Base-by-base conservation (phyloP, 2,888 invertebrate species). In the Tetanocera ferruginea region DNA sequence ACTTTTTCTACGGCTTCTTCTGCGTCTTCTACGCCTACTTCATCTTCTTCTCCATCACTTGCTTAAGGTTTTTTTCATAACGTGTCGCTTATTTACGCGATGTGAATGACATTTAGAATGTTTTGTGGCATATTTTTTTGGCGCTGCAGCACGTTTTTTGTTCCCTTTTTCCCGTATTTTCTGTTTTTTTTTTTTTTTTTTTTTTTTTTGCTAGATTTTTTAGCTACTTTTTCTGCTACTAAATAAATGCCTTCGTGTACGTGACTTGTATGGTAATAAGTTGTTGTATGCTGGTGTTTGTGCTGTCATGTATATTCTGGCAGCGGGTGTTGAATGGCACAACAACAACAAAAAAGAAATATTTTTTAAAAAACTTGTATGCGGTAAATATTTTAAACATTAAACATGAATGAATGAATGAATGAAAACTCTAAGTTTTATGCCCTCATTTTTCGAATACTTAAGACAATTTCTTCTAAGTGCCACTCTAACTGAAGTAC, bases 361-460 rank as follows among this genome's bases (percentile, higher is more conserved):
- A 28, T 28, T 28, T 28, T 14, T 2, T 25, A 60, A 19, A 60
- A 60, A 28, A 60, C 8, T 23, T 72, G 62, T 73, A 60, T 37
- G 55, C 25, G 52, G 71, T 64, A 64, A 72, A 71, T 76, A 72
- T 76, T 76, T 76, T 66, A 76, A 76, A 76, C 71, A 72, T 76
- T 76, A 76, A 64, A 64, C 11, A 34, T n/a, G 28, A 25, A 23
- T 3, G 31, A 43, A 43, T 43, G 43, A 43, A 43, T 43, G 43
- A 43, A 43, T 43, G 69, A 60, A 64, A 71, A 28, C 76, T 64
- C 66, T 76, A 52, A 71, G 31, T 64, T 71, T 76, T 76, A 71
- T 64, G 76, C 14, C 76, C 71, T 71, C 71, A 70, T 76, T 71
- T 64, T 64, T 71, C 49, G n/a, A 25, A 64, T 25, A 49, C 31